Evolutionary conservation across 2,797 vertebrate genomes (phyloP).

Genomic region (Myripristis murdjan): DNA sequence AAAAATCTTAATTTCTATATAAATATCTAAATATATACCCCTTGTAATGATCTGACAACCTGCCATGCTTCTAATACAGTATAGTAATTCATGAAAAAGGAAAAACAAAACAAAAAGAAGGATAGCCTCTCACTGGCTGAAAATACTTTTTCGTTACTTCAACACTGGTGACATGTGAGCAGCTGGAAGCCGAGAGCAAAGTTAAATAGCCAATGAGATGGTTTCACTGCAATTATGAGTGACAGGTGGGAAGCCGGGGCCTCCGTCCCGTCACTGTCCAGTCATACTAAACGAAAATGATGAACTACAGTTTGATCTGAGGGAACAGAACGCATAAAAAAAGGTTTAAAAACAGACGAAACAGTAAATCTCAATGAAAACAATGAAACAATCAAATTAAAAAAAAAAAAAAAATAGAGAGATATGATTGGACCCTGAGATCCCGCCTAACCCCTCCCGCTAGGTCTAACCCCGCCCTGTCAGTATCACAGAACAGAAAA

Average conservation of each 20-base stretch:
- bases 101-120: constrained; percentile 45
- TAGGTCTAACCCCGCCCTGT: constrained; percentile 50
- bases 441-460: constrained; percentile 55
- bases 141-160: constrained; percentile 70
- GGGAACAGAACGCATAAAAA: constrained; percentile 58
- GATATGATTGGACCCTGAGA: constrained; percentile 81
- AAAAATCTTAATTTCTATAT: constrained; percentile 82
- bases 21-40: constrained; percentile 87
- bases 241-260: constrained; percentile 38
- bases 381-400: constrained; percentile 74
- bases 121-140: constrained; percentile 42
- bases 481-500: constrained; percentile 53
- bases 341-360: constrained; percentile 66
- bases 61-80: constrained; percentile 76
- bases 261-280: constrained; percentile 53
- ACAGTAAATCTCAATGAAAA: constrained; percentile 56
- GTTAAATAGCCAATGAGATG: constrained; percentile 67
- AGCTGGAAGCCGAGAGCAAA: constrained; percentile 49
- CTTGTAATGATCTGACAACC: constrained; percentile 73
- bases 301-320: constrained; percentile 52
- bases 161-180: constrained; percentile 72
- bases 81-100: constrained; percentile 62
- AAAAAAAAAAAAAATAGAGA: no score
- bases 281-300: constrained; percentile 48
- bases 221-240: constrained; percentile 74